A percentile compares a stretch with the other conserved stretches of the same genome.
These are phyloP conservation scores for Diorhabda carinulata DNA, from an alignment of 1,140 invertebrate species.

Conservation along the genomic window DNA sequence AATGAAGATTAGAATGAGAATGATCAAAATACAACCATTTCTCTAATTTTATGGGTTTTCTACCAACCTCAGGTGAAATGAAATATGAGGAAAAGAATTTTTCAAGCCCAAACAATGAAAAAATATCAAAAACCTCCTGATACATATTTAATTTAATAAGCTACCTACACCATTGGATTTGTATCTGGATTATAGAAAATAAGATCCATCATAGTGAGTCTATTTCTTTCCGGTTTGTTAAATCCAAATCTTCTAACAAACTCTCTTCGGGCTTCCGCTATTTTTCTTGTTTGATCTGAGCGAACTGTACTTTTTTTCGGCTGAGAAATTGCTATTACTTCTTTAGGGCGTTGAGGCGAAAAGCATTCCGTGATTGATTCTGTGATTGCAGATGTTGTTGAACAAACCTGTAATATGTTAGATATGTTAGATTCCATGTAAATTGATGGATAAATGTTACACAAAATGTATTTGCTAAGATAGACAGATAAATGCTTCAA, in stretches of 20 bases:
- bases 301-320: slow-evolving; percentile 39
- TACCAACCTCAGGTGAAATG: too few species aligned
- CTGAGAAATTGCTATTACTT: slow-evolving; percentile 28
- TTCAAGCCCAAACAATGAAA: too few species aligned
- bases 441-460: too few species aligned
- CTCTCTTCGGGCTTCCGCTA: slow-evolving; percentile 55
- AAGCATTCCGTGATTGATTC: slow-evolving; percentile 22
- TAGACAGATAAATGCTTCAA: too few species aligned
- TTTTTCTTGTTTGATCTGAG: slow-evolving; percentile 52
- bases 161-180: slow-evolving; percentile 58
- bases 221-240: slow-evolving; percentile 58
- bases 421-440: background rate
- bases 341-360: slow-evolving; percentile 28
- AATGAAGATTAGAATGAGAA: too few species aligned
- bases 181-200: slow-evolving; percentile 82
- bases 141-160: too few species aligned
- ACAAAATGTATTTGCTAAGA: too few species aligned
- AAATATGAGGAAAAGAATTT: too few species aligned
- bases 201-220: slow-evolving; percentile 84
- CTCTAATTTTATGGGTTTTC: too few species aligned
- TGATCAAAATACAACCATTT: too few species aligned
- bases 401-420: slow-evolving; percentile 33
- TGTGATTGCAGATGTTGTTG: slow-evolving; percentile 25
- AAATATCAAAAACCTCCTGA: too few species aligned
- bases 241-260: slow-evolving; percentile 57